Evolutionary conservation across 2,888 invertebrate species (phyloP), one percentile per base, ranked within the genome.

Genomic region (Aromia moschata): DNA sequence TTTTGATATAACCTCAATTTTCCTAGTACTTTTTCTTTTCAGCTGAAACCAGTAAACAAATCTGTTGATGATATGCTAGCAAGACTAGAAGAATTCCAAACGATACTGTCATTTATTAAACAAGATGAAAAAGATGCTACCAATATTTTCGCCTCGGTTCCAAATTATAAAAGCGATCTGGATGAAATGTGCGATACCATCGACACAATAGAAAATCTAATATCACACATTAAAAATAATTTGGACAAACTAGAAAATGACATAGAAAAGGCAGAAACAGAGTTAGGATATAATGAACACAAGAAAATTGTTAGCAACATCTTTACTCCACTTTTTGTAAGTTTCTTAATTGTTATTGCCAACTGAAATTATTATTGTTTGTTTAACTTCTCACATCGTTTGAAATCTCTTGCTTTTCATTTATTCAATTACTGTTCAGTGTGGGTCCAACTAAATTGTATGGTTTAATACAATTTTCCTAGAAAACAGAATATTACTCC

Each of bases 61-160:
- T 66, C 65, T 5, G 57, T 76, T 18, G 74, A 75, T 10, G 69
- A 70, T 44, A 71, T 76, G 72, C 60, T 70, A n/a, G 62, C 73
- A n/a, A 64, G 74, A 14, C 49, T 76, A 30, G 75, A 76, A 68
- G 75, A 76, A 47, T 73, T 74, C 43, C 71, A 76, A 62, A 74
- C 73, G 11, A 70, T 75, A 68, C 43, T 76, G 10, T 60, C 63
- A 4, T 73, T 74, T 51, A 69, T 68, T n/a, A 62, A 68, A 38
- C 71, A 74, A 30, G 73, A 74, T 51, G 64, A 69, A 31, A 60
- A 65, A 30, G 70, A 71, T 56, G 69, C 74, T 10, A 66, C 60
- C 33, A 68, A 70, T 52, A 64, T 70, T 14, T 43, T 75, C 30
- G 60, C 62, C 11, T 69, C 70, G 3, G 45, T 75, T n/a, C 49